Evolutionary conservation across 64 coral and sea anemone species (phyloP).

Genomic region (Montipora efflorescens): DNA sequence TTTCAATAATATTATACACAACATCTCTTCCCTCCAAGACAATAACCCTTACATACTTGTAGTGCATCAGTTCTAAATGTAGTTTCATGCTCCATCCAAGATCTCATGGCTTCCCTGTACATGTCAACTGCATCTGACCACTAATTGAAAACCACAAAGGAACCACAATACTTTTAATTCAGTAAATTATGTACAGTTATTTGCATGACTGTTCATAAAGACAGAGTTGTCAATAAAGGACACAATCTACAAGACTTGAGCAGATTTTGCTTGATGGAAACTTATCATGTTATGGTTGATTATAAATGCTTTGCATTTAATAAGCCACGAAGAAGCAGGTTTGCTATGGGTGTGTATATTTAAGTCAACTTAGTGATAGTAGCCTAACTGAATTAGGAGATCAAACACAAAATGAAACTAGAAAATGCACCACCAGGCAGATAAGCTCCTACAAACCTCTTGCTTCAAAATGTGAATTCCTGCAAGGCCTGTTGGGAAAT

Average conservation of each 20-base stretch:
- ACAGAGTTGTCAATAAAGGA: too few relatives aligned
- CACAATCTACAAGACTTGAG: too few relatives aligned
- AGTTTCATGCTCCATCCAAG: constrained; percentile 97
- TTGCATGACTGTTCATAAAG: too few relatives aligned
- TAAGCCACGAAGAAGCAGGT: too few relatives aligned
- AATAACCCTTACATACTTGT: constrained; percentile 51
- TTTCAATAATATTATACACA: background rate
- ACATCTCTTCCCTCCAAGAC: background rate
- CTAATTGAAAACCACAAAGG: constrained; percentile 51
- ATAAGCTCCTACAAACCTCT: constrained; percentile 49
- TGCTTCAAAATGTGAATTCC: constrained; percentile 90
- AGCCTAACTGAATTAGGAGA: too few relatives aligned
- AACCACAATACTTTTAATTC: background rate
- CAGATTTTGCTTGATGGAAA: too few relatives aligned
- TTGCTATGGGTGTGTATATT: too few relatives aligned
- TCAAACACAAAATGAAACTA: background rate
- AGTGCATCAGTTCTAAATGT: constrained; percentile 93
- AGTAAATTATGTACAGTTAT: too few relatives aligned
- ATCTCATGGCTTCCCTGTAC: constrained; percentile 90
- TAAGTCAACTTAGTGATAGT: too few relatives aligned
- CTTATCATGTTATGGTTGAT: too few relatives aligned
- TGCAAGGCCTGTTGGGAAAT: constrained; percentile 75
- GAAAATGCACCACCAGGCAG: background rate
- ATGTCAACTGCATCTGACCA: constrained; percentile 89
- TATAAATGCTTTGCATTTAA: too few relatives aligned